Base-by-base conservation (phyloP, 64 coral and sea anemone genomes). In the Catalaphyllia jardinei region DNA sequence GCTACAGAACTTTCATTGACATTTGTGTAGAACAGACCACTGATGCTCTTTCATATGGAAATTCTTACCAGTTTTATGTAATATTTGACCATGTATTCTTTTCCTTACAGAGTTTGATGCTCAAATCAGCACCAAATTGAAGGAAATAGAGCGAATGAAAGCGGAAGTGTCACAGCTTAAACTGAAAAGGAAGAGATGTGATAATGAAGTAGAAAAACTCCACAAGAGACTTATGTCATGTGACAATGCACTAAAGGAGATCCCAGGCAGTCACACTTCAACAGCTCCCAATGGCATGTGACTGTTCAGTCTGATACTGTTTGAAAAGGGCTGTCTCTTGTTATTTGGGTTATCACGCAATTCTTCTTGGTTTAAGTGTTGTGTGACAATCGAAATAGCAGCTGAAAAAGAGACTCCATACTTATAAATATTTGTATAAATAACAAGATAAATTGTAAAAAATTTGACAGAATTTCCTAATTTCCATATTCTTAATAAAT, bases 71-170 rank as follows among this genome's bases (percentile, higher is more conserved):
- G 4, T 46, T 46, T 46, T 46, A 6, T 46, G 42, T 46, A 46
- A 4, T 46, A 46, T 46, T 46, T 46, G 42, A 4, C 42, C 42
- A 15, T 57, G 29, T 60, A 72, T 17, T 27, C 69, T 55, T 83
- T 90, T 5, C 18, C n/a, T 79, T 55, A 31, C 60, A 93, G 91
- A 93, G 62, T 33, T 88, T 63, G 91, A 93, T 74, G 85, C 91
- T 10, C 91, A 93, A 75, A 83, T 93, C 49, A 83, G 17, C 18
- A 93, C 91, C 9, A 93, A 93, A 93, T 86, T 93, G 24, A 93
- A 93, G 42, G 91, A 93, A 79, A 93, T 93, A 42, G 91, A 93
- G 27, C 73, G 91, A 82, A 93, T 93, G 91, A 93, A 93, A 64
- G 38, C 88, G 4, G 91, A 93, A 69, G 91, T 93, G 22, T 71